Percentiles rank a stretch among this genome's conserved stretches.
phyloP scores from a whole-genome alignment of 2,888 invertebrate species.

The Lamellibrachia columna region DNA sequence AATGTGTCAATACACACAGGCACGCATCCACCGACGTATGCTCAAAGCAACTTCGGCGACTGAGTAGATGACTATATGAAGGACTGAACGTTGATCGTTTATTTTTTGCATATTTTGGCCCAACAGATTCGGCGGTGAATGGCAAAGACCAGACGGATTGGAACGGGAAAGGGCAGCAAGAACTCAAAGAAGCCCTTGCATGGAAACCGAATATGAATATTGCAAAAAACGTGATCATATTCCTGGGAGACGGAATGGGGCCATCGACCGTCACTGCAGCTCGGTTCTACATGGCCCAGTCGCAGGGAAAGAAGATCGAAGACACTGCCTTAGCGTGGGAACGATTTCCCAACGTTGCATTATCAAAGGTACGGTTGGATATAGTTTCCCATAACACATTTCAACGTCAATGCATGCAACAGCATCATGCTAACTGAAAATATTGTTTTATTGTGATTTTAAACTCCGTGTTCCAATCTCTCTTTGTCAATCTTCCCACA shows the following conservation, averaged over 20 bases:
- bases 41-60: no score
- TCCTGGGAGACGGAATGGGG: slow-evolving; percentile 67
- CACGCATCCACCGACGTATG: no score
- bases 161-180: background rate
- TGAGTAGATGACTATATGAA: no score
- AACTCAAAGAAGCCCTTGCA: background rate
- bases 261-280: slow-evolving; percentile 66
- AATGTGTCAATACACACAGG: no score
- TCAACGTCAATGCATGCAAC: no score
- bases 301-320: slow-evolving; percentile 68
- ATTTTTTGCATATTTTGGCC: background rate
- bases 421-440: no score
- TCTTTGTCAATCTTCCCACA: no score
- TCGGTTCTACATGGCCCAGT: slow-evolving; percentile 53
- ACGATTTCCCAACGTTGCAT: slow-evolving; percentile 76
- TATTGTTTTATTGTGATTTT: no score
- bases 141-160: background rate
- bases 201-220: slow-evolving; percentile 67
- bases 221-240: slow-evolving; percentile 59
- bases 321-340: slow-evolving; percentile 77
- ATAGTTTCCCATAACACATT: background rate
- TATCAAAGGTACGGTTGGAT: slow-evolving; percentile 72
- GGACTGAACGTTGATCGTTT: no score
- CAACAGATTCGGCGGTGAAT: background rate
- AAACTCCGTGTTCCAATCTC: no score